These are phyloP conservation scores for Drosophila birchii DNA, from an alignment of 2,888 invertebrate genomes.

Conservation along the genomic window DNA sequence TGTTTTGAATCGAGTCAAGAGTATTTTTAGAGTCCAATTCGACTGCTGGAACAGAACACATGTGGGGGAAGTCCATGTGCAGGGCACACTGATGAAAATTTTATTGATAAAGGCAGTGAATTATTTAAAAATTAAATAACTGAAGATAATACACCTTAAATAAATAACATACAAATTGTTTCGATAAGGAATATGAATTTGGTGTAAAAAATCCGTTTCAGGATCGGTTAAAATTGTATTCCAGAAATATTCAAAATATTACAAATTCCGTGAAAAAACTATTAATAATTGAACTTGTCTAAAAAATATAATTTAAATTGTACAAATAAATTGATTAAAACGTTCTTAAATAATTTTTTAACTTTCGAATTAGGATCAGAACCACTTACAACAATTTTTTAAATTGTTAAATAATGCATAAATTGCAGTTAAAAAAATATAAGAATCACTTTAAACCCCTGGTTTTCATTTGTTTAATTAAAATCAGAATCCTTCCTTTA, in stretches of 20 bases:
- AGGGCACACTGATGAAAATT: conserved; percentile 27
- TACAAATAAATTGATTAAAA: not conserved
- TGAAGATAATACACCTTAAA: rapidly evolving
- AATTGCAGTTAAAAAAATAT: too few species aligned
- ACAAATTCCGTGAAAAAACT: too few species aligned
- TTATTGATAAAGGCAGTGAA: rapidly evolving
- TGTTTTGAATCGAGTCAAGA: conserved; percentile 12
- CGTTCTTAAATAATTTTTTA: not conserved
- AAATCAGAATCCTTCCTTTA: not conserved
- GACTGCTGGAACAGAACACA: conserved; percentile 48
- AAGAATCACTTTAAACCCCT: too few species aligned
- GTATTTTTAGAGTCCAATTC: conserved; percentile 60
- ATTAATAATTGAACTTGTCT: too few species aligned
- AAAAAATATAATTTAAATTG: too few species aligned
- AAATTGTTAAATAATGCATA: too few species aligned
- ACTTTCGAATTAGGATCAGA: not conserved
- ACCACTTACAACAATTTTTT: too few species aligned
- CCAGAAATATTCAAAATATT: too few species aligned
- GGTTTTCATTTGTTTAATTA: not conserved
- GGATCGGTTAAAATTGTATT: too few species aligned
- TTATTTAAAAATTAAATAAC: too few species aligned
- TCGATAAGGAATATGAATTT: not conserved
- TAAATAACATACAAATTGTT: not conserved
- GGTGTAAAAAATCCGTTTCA: too few species aligned
- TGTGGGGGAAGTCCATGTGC: conserved; percentile 53